A percentile compares a stretch with the other conserved stretches of the same genome.
phyloP scores from a whole-genome alignment of 2,888 invertebrate species.

The Lithophane ornitopus region DNA sequence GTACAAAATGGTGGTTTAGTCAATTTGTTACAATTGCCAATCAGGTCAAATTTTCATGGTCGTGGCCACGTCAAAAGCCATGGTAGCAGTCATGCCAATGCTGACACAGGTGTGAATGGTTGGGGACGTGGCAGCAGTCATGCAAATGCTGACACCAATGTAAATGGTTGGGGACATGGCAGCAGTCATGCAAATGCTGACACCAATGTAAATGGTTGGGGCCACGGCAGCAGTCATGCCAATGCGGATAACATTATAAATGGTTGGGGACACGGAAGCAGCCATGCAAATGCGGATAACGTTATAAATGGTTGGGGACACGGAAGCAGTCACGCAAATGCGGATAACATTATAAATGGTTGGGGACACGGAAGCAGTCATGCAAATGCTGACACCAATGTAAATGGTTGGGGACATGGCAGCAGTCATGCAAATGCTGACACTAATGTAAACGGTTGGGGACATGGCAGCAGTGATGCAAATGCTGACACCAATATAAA shows the following conservation, averaged over 20 bases:
- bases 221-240: neutral
- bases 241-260: neutral
- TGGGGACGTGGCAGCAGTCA: neutral
- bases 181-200: neutral
- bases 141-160: neutral
- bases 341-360: rapidly evolving
- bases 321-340: neutral
- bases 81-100: neutral
- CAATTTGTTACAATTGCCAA: neutral
- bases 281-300: neutral
- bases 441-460: neutral
- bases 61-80: neutral
- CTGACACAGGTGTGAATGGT: neutral
- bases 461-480: neutral
- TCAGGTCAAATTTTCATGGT: neutral
- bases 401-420: neutral
- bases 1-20: constrained; percentile 3
- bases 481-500: neutral
- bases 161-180: neutral
- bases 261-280: neutral
- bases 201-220: neutral
- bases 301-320: neutral
- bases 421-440: neutral
- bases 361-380: rapidly evolving
- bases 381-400: neutral